Percentiles rank a stretch among this genome's conserved stretches.
Evolutionary conservation across 2,888 invertebrate genomes (phyloP).

Genomic region (Melipona beecheii): DNA sequence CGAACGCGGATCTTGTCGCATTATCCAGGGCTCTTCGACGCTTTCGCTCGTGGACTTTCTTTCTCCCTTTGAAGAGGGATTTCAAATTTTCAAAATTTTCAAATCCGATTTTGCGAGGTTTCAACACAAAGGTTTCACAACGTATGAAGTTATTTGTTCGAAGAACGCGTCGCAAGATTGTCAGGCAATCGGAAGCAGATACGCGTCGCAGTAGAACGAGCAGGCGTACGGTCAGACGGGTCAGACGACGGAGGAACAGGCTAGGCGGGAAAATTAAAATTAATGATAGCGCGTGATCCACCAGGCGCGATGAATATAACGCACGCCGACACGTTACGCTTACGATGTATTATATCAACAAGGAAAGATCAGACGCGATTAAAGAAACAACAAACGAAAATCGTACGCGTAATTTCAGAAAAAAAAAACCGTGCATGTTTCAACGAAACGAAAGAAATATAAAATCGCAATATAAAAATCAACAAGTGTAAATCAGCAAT

Average conservation of each 20-base stretch:
- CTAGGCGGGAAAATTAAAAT: background rate
- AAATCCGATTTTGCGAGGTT: too few species aligned
- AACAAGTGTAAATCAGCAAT: too few species aligned
- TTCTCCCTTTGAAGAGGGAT: too few species aligned
- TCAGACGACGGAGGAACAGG: background rate
- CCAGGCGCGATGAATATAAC: background rate
- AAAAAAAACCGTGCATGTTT: too few species aligned
- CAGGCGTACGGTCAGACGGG: background rate
- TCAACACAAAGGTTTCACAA: too few species aligned
- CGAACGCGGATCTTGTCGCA: background rate
- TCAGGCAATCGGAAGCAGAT: background rate
- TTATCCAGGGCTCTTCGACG: background rate
- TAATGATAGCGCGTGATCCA: background rate
- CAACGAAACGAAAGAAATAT: too few species aligned
- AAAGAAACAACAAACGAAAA: background rate
- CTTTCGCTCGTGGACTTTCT: background rate
- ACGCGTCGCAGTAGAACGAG: background rate
- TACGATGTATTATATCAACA: background rate
- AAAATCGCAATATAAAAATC: too few species aligned
- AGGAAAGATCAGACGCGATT: background rate
- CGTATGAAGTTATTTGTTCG: too few species aligned
- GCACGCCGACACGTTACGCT: background rate
- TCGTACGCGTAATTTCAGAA: background rate
- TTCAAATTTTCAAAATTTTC: too few species aligned
- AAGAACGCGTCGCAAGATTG: background rate